These are phyloP conservation scores for Drosophila meridiana DNA, from an alignment of 2,888 invertebrate species.

Conservation along the genomic window DNA sequence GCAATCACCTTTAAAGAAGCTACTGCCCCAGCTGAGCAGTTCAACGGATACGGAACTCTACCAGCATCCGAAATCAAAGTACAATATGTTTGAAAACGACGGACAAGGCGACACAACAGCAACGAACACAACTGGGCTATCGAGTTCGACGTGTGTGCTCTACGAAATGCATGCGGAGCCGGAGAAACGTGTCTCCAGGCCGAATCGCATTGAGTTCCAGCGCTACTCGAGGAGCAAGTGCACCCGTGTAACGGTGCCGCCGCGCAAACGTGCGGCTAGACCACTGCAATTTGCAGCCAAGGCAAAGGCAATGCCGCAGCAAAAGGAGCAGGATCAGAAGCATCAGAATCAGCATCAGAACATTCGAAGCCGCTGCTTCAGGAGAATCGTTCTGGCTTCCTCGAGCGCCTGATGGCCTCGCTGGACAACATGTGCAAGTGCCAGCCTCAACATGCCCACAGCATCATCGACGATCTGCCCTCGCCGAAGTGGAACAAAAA, in stretches of 20 bases:
- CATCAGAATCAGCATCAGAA: conserved; percentile 9
- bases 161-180: conserved; percentile 80
- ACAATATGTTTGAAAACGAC: conserved; percentile 67
- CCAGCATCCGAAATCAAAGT: conserved; percentile 56
- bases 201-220: conserved; percentile 82
- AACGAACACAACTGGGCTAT: conserved; percentile 24
- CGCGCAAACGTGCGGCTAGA: conserved; percentile 34
- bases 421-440: conserved; percentile 74
- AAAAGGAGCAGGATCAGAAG: conserved; percentile 21
- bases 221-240: conserved; percentile 63
- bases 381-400: conserved; percentile 39
- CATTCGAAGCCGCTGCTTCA: conserved; percentile 12
- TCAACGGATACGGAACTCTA: conserved; percentile 80
- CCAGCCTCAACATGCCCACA: conserved; percentile 46
- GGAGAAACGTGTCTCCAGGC: conserved; percentile 53
- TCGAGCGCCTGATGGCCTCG: conserved; percentile 64
- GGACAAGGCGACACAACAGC: conserved; percentile 38
- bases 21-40: conserved; percentile 72
- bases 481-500: conserved; percentile 70
- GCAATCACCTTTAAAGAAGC: conserved; percentile 76
- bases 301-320: conserved; percentile 1
- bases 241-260: conserved; percentile 30
- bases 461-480: conserved; percentile 70
- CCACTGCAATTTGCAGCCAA: neutral
- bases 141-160: conserved; percentile 64